Conservation (phyloP, 2,888 invertebrate species). For the Gari tellinella region DNA sequence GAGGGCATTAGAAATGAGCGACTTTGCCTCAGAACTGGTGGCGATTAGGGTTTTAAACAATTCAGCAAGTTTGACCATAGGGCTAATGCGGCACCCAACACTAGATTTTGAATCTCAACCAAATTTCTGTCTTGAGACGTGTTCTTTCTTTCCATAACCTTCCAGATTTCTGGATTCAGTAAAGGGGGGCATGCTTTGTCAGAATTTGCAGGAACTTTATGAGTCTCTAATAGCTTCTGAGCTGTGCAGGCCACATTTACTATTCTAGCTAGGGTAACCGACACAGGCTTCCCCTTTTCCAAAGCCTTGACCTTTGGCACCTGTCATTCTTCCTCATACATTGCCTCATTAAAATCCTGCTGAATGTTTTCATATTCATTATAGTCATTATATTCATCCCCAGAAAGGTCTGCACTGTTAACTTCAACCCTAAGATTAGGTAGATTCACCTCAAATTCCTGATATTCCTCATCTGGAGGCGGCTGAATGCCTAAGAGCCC, state of each 20-base stretch:
- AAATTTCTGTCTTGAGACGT: slow-evolving; percentile 14
- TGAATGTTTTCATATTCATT: neutral
- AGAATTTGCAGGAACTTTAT: slow-evolving; percentile 25
- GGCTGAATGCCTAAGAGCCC: slow-evolving; percentile 1
- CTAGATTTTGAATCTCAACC: slow-evolving; percentile 26
- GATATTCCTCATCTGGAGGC: neutral
- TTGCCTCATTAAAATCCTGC: neutral
- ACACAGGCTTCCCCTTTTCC: slow-evolving; percentile 10
- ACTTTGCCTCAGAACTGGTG: slow-evolving; percentile 7
- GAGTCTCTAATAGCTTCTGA: slow-evolving; percentile 13
- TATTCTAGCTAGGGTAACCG: slow-evolving; percentile 13
- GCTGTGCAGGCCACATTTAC: slow-evolving; percentile 24
- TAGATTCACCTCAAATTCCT: neutral
- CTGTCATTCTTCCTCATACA: slow-evolving; percentile 2
- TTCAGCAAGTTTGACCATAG: slow-evolving; percentile 10
- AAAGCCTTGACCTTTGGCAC: slow-evolving; percentile 7
- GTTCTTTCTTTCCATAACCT: slow-evolving; percentile 15
- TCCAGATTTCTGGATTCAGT: slow-evolving; percentile 31
- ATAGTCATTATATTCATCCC: neutral
- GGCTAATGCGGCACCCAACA: slow-evolving; percentile 7
- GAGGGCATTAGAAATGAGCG: slow-evolving; percentile 5
- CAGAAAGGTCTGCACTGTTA: slow-evolving; percentile 1
- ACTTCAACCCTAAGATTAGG: slow-evolving; percentile 12
- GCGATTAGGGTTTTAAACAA: neutral
- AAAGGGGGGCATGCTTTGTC: slow-evolving; percentile 12